Conservation (phyloP, 2,113 vertebrate species). For the Silurus glanis region DNA sequence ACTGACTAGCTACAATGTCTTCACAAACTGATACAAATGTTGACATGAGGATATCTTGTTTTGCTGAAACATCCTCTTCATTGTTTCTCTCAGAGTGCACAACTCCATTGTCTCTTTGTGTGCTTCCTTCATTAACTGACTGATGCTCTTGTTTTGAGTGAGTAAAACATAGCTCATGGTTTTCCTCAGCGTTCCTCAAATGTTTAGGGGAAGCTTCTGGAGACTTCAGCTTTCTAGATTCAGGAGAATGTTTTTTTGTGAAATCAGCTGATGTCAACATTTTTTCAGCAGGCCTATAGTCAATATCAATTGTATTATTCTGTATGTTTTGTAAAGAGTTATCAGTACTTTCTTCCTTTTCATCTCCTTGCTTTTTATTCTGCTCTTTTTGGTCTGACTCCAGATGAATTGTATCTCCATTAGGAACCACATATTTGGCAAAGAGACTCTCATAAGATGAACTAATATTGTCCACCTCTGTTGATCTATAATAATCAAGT, state of each 20-base stretch:
- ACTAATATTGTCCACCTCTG: slow-evolving; percentile 17
- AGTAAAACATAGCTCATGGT: neutral
- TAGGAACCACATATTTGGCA: slow-evolving; percentile 46
- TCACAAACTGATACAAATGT: neutral
- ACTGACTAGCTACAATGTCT: neutral
- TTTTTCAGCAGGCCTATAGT: neutral
- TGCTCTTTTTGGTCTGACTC: slow-evolving; percentile 26
- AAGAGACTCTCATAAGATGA: slow-evolving; percentile 47
- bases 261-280: neutral
- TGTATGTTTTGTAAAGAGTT: neutral
- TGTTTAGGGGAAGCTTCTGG: neutral
- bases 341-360: slow-evolving; percentile 7
- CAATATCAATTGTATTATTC: neutral
- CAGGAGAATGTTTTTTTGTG: neutral
- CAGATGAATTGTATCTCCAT: slow-evolving; percentile 7
- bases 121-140: neutral
- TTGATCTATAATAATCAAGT: slow-evolving; percentile 31
- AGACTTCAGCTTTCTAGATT: slow-evolving; percentile 3
- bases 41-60: neutral
- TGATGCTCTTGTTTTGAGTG: neutral
- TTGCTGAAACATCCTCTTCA: neutral
- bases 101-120: neutral
- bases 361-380: slow-evolving; percentile 9
- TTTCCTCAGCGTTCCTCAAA: neutral
- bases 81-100: neutral